A percentile compares a stretch with the other conserved stretches of the same genome.
phyloP scores from a whole-genome alignment of 1,140 invertebrate species.

The Neodiprion fabricii region DNA sequence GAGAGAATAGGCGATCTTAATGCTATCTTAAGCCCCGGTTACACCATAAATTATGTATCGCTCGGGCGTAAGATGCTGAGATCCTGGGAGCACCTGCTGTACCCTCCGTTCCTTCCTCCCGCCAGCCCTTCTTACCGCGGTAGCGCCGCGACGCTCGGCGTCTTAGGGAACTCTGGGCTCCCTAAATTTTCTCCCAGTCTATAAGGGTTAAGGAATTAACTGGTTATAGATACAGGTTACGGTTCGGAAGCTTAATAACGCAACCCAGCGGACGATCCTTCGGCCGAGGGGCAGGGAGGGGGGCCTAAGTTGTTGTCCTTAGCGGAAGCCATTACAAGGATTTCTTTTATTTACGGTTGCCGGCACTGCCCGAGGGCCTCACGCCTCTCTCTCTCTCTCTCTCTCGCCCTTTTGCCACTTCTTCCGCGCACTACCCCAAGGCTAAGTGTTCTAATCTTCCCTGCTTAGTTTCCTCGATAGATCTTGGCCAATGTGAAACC shows the following conservation, averaged over 20 bases:
- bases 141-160: slow-evolving; percentile 8
- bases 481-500: slow-evolving; percentile 44
- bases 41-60: slow-evolving; percentile 65
- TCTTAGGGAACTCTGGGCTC: slow-evolving; percentile 31
- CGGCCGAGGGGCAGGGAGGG: slow-evolving; percentile 29
- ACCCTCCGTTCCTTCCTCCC: slow-evolving; percentile 35
- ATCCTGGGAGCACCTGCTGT: slow-evolving; percentile 62
- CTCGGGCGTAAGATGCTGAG: slow-evolving; percentile 59
- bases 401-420: slow-evolving; percentile 4
- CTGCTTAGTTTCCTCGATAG: slow-evolving; percentile 45
- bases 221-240: slow-evolving; percentile 20
- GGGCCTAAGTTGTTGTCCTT: slow-evolving; percentile 32
- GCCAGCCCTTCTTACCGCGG: neutral
- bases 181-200: slow-evolving; percentile 57
- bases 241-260: slow-evolving; percentile 29
- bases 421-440: slow-evolving; percentile 19
- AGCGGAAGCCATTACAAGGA: slow-evolving; percentile 59
- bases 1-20: slow-evolving; percentile 55
- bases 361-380: slow-evolving; percentile 40
- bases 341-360: slow-evolving; percentile 62
- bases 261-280: slow-evolving; percentile 9
- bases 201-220: slow-evolving; percentile 63
- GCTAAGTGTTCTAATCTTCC: slow-evolving; percentile 51
- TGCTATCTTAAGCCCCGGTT: slow-evolving; percentile 59
- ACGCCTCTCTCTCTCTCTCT: slow-evolving; percentile 14